Evolutionary conservation across 2,113 vertebrate species (phyloP).

Genomic region (Pangasianodon hypophthalmus): DNA sequence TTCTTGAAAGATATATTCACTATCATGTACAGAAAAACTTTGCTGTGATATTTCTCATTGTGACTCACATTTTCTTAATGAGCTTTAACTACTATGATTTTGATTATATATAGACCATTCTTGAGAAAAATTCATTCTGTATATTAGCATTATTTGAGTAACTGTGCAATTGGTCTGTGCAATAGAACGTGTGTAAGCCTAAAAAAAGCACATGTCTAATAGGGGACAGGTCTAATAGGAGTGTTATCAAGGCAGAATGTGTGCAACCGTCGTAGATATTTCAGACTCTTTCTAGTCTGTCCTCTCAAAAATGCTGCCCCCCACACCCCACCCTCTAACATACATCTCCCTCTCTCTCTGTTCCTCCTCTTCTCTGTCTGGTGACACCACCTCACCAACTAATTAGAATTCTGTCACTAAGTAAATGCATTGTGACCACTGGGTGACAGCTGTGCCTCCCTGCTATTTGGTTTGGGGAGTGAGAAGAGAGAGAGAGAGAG

Average conservation of each 20-base stretch:
- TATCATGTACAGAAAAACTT: neutral
- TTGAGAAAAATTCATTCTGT: neutral
- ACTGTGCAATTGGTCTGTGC: neutral
- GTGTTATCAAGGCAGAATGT: slow-evolving; percentile 33
- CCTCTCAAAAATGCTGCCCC: slow-evolving; percentile 62
- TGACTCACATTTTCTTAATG: neutral
- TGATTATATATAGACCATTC: neutral
- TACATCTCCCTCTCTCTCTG: slow-evolving; percentile 56
- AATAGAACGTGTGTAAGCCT: neutral
- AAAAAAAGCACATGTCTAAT: slow-evolving; percentile 4
- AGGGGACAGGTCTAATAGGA: slow-evolving; percentile 29
- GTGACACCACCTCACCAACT: slow-evolving; percentile 90
- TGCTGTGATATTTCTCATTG: neutral
- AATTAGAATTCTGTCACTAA: slow-evolving; percentile 99
- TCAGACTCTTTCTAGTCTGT: slow-evolving; percentile 54
- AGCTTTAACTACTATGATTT: neutral
- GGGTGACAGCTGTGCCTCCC: slow-evolving; percentile 82
- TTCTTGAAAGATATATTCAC: neutral
- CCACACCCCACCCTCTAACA: slow-evolving; percentile 54
- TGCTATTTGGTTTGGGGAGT: slow-evolving; percentile 76
- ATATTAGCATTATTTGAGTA: neutral
- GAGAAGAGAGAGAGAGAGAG: slow-evolving; percentile 44
- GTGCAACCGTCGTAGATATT: slow-evolving; percentile 43
- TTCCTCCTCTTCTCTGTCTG: slow-evolving; percentile 63
- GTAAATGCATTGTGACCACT: slow-evolving; percentile 97